Conservation (phyloP, 2,888 invertebrate species). For the Spodoptera exigua region DNA sequence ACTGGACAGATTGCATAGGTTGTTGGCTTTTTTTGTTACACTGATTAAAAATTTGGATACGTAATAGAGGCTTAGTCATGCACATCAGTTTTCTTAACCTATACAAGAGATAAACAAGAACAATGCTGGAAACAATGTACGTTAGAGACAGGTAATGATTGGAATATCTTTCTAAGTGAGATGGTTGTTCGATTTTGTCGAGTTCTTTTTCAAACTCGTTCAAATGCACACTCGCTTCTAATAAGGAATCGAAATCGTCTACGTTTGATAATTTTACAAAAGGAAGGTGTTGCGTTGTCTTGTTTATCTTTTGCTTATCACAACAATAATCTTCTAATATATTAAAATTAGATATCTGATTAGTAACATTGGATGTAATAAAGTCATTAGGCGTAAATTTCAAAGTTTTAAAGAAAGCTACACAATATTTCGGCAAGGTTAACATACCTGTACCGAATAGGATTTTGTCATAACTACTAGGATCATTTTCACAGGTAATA, state of each 20-base stretch:
- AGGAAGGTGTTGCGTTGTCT: slow-evolving; percentile 6
- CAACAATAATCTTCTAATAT: slow-evolving; percentile 9
- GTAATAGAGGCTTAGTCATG: not conserved
- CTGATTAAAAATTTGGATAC: no score
- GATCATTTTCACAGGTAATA: slow-evolving; percentile 5
- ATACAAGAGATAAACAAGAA: not conserved
- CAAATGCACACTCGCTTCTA: slow-evolving; percentile 1
- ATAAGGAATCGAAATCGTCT: slow-evolving; percentile 1
- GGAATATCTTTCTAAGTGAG: not conserved
- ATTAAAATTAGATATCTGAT: slow-evolving; percentile 5
- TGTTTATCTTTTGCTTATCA: slow-evolving; percentile 5
- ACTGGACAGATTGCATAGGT: not conserved
- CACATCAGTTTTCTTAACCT: not conserved
- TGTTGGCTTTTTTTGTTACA: not conserved
- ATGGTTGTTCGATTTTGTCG: not conserved
- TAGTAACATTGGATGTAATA: not conserved
- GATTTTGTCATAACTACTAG: slow-evolving; percentile 1
- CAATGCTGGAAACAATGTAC: not conserved
- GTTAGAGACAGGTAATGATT: slow-evolving; percentile 1
- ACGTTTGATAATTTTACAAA: slow-evolving; percentile 1
- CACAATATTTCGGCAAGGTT: not conserved
- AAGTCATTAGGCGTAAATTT: not conserved
- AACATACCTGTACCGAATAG: slow-evolving; percentile 5
- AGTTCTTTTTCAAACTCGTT: not conserved
- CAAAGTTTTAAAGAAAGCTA: slow-evolving; percentile 12